Percentiles rank a stretch among this genome's conserved stretches.
These are phyloP conservation scores for Abrostola triplasia DNA, from an alignment of 2,888 invertebrate species.

Conservation along the genomic window DNA sequence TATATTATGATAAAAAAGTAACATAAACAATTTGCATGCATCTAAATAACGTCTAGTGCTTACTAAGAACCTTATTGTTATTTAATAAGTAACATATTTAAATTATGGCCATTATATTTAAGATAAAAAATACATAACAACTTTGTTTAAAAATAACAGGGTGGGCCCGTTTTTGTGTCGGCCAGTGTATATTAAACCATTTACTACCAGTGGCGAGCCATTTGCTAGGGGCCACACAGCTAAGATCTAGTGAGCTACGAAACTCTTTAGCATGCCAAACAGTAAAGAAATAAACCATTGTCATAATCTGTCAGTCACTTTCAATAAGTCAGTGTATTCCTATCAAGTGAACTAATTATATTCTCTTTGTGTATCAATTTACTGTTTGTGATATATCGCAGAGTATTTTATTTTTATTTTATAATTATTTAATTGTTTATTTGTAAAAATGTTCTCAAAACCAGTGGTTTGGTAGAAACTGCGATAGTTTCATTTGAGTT, in stretches of 20 bases:
- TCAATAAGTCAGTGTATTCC: conserved; percentile 15
- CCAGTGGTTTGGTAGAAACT: neutral
- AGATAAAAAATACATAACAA: no score
- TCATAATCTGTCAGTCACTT: conserved; percentile 29
- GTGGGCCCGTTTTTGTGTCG: no score
- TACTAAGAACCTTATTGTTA: no score
- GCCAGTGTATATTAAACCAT: no score
- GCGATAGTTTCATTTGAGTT: conserved; percentile 12
- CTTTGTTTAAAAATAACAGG: no score
- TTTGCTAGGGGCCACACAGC: neutral
- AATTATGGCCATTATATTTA: no score
- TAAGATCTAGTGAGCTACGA: neutral
- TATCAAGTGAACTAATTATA: conserved; percentile 20
- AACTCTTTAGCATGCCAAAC: conserved; percentile 39
- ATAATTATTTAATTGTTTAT: conserved; percentile 8
- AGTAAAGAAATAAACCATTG: conserved; percentile 28
- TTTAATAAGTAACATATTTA: no score
- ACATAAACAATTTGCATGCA: no score
- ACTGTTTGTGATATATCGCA: conserved; percentile 10
- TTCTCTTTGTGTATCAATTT: conserved; percentile 29
- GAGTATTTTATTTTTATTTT: conserved; percentile 9
- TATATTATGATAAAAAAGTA: no score
- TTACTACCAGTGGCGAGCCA: neutral
- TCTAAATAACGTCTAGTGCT: no score
- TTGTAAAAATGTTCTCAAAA: conserved; percentile 21